These are phyloP conservation scores for Zaprionus tsacasi DNA, from an alignment of 1,140 invertebrate genomes.

Conservation along the genomic window DNA sequence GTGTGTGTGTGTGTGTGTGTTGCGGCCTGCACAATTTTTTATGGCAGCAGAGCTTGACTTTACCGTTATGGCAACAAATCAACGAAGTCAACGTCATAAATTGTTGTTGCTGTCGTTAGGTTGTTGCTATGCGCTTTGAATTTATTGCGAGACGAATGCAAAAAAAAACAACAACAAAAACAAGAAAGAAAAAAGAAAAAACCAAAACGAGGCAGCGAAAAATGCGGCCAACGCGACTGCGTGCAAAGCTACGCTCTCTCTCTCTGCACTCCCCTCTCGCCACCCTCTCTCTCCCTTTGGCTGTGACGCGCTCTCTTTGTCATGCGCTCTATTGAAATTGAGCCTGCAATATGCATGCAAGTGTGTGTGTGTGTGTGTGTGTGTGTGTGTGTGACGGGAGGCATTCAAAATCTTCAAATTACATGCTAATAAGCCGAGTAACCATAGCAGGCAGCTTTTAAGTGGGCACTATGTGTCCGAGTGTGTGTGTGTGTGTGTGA, in stretches of 20 bases:
- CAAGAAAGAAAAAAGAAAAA: neutral
- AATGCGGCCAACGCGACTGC: constrained; percentile 60
- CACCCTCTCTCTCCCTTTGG: neutral
- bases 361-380: constrained; percentile 12
- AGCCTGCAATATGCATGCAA: neutral
- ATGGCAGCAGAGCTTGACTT: constrained; percentile 59
- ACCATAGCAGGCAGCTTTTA: constrained; percentile 67
- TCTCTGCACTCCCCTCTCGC: neutral
- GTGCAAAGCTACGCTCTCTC: constrained; percentile 23
- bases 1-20: constrained; percentile 14
- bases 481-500: neutral
- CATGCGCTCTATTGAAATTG: constrained; percentile 1
- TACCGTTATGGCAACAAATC: constrained; percentile 67
- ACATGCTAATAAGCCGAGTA: constrained; percentile 64
- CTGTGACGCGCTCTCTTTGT: neutral
- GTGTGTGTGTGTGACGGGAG: constrained; percentile 60
- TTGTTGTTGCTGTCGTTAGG: constrained; percentile 51
- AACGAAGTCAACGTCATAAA: constrained; percentile 61
- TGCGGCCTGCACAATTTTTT: constrained; percentile 39
- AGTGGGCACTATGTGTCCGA: constrained; percentile 52
- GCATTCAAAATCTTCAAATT: constrained; percentile 79
- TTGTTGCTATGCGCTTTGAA: constrained; percentile 50
- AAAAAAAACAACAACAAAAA: constrained; percentile 16
- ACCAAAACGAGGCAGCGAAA: constrained; percentile 31
- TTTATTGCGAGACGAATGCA: constrained; percentile 65